Base-by-base conservation (phyloP, 2,113 vertebrate genomes). In the Lethenteron reissneri region DNA sequence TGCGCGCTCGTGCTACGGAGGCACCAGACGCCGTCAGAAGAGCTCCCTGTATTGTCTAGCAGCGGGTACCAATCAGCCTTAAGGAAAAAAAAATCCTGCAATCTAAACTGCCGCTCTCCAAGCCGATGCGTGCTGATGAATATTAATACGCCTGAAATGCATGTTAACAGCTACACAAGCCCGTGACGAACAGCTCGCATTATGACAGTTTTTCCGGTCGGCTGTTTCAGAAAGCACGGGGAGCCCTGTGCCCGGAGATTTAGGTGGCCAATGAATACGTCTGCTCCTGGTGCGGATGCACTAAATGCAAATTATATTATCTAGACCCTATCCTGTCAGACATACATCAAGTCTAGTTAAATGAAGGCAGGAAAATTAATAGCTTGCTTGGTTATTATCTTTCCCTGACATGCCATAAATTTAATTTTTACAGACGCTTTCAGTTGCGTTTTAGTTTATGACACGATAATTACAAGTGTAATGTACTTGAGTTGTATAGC, bases 351-450 rank as follows among this genome's bases (percentile, higher is more conserved):
- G 60, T 21, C 21, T 64, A 19, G 60, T 64, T 64, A 64, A 64
- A 64, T 64, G 60, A 64, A 64, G 60, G 60, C 60, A 64, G 21
- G 60, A 8, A 64, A 64, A 64, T 64, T 64, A 64, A 64, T 64
- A 64, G 60, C 60, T 14, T 64, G 60, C 60, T 64, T 64, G 60
- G 60, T 64, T 64, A 64, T 64, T 64, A 64, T 64, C 60, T 64
- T 21, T 21, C 60, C 60, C 60, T 64, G 60, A 64, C 60, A 64
- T 64, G 60, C 60, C 60, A 64, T 64, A 64, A 64, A 64, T 64
- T 64, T 64, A 64, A 64, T 64, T 64, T 64, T 64, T 64, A 64
- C 60, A 64, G 14, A 64, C 60, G 60, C 60, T 64, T 64, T 64
- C 60, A 19, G 60, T 64, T 64, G 60, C 21, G 60, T 64, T 64